Conservation (phyloP, 1,140 invertebrate species). For the Fopius arisanus region DNA sequence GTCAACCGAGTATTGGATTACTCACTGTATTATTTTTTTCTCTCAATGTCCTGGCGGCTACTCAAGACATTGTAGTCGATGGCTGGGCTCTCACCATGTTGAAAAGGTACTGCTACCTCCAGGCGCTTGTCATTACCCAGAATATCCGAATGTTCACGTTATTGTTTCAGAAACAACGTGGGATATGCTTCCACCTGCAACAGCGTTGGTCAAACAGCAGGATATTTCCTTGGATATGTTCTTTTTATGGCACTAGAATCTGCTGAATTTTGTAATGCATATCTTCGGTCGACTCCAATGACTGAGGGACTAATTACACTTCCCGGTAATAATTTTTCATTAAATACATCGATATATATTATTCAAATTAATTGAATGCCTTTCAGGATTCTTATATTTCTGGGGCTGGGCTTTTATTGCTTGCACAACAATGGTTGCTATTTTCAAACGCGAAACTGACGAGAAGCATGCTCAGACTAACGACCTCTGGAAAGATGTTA, state of each 20-base stretch:
- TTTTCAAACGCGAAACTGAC: slow-evolving; percentile 87
- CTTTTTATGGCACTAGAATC: slow-evolving; percentile 98
- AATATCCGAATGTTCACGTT: background rate
- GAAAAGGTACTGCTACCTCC: slow-evolving; percentile 70
- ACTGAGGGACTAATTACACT: slow-evolving; percentile 84
- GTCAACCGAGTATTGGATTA: slow-evolving; percentile 78
- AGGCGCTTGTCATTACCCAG: background rate
- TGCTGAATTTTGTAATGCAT: slow-evolving; percentile 93
- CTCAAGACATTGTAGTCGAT: slow-evolving; percentile 99
- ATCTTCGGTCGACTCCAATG: slow-evolving; percentile 79
- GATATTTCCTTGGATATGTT: slow-evolving; percentile 97
- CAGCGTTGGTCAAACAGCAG: slow-evolving; percentile 96
- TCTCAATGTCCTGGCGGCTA: slow-evolving; percentile 96
- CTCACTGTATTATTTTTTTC: slow-evolving; percentile 90
- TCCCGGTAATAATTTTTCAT: slow-evolving; percentile 62
- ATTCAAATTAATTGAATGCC: background rate
- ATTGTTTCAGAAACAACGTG: slow-evolving; percentile 79
- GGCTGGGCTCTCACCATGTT: slow-evolving; percentile 99
- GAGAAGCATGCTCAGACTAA: slow-evolving; percentile 57
- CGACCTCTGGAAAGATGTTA: slow-evolving; percentile 71
- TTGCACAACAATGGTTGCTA: slow-evolving; percentile 87
- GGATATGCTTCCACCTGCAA: slow-evolving; percentile 99
- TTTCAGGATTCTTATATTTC: slow-evolving; percentile 89
- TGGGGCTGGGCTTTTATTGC: slow-evolving; percentile 94
- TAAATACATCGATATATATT: background rate